A percentile compares a stretch with the other conserved stretches of the same genome.
These are phyloP conservation scores for Siphamia tubifer DNA, from an alignment of 2,113 vertebrate species.

Conservation along the genomic window DNA sequence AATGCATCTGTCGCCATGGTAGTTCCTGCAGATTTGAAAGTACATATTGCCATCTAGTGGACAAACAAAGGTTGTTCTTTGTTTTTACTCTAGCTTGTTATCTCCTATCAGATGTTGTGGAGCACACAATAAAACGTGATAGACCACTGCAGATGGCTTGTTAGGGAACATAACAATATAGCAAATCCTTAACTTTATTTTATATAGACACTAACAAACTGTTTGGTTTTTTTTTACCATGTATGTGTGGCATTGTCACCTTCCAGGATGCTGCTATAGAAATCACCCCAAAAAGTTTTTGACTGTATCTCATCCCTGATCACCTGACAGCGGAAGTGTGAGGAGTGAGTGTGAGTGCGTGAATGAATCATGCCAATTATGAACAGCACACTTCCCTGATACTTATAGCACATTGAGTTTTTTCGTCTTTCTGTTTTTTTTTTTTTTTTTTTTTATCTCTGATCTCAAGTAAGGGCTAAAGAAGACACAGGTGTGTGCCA, in stretches of 20 bases:
- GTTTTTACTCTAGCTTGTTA: neutral
- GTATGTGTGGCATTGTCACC: slow-evolving; percentile 5
- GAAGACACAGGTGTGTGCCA: slow-evolving; percentile 87
- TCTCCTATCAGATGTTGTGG: neutral
- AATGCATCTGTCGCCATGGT: neutral
- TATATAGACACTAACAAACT: neutral
- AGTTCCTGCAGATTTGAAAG: slow-evolving; percentile 19
- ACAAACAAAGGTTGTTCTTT: neutral
- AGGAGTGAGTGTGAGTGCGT: slow-evolving; percentile 52
- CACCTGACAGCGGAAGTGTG: slow-evolving; percentile 48
- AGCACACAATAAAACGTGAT: neutral
- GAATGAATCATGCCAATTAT: slow-evolving; percentile 56
- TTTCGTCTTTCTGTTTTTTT: neutral
- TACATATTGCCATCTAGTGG: slow-evolving; percentile 71
- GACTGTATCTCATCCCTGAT: slow-evolving; percentile 25
- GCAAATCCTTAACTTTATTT: neutral
- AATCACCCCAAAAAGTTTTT: slow-evolving; percentile 41
- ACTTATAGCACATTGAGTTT: slow-evolving; percentile 46
- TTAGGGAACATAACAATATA: neutral
- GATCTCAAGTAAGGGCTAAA: slow-evolving; percentile 54
- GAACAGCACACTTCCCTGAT: slow-evolving; percentile 48
- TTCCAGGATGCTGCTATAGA: slow-evolving; percentile 9
- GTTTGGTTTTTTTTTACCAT: too few relatives aligned
- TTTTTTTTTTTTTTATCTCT: slow-evolving; percentile 3
- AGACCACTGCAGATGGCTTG: neutral